Percentiles rank a stretch among this genome's conserved stretches.
Evolutionary conservation across 2,113 vertebrate species (phyloP).

Genomic region (Hipposideros armiger): DNA sequence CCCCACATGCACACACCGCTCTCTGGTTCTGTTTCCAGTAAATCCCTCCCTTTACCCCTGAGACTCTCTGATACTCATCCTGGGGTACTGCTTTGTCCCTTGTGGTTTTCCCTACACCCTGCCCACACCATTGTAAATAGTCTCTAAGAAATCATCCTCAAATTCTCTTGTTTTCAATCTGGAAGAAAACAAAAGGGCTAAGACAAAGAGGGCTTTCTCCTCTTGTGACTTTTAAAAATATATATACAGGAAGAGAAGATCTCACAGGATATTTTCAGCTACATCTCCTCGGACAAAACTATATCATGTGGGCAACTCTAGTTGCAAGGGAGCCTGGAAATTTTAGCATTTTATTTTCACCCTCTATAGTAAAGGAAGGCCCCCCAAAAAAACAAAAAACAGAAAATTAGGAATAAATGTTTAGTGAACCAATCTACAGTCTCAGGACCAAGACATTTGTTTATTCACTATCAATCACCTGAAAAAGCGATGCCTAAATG

Average conservation of each 20-base stretch:
- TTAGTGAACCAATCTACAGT: background rate
- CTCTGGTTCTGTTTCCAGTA: background rate
- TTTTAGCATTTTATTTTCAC: constrained; percentile 26
- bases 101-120: background rate
- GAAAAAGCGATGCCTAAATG: background rate
- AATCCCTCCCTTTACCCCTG: background rate
- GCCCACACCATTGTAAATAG: background rate
- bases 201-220: background rate
- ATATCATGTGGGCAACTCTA: background rate
- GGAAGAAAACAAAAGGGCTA: background rate
- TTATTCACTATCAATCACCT: background rate
- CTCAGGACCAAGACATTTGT: background rate
- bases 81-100: background rate
- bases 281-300: background rate
- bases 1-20: too few relatives aligned
- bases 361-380: background rate
- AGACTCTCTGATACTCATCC: background rate
- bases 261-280: constrained; percentile 15
- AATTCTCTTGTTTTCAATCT: background rate
- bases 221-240: background rate
- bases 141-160: background rate
- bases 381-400: background rate
- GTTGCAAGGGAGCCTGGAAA: background rate
- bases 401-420: background rate
- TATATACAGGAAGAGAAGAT: background rate